phyloP scores from a whole-genome alignment of 2,888 invertebrate genomes.

The Chymomyza caudatula region DNA sequence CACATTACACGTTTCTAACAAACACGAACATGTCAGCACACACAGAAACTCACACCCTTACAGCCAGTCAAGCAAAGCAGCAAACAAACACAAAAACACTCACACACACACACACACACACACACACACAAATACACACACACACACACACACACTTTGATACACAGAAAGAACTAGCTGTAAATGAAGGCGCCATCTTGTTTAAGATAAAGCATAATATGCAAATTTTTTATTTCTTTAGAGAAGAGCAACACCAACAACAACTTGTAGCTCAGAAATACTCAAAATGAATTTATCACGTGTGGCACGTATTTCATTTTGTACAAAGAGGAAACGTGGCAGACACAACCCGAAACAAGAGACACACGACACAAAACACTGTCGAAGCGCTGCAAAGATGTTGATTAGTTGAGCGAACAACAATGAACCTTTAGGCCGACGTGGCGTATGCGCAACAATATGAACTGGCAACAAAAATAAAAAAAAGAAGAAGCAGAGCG shows the following conservation, averaged over 20 bases:
- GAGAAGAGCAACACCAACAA: conserved; percentile 29
- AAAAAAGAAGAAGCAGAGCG: conserved; percentile 1
- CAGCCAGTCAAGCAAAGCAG: conserved; percentile 1
- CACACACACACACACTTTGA: not conserved
- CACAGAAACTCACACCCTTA: conserved; percentile 27
- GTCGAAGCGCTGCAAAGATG: conserved; percentile 1
- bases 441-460: conserved; percentile 48
- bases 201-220: conserved; percentile 35
- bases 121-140: conserved; percentile 25
- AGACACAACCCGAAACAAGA: too few species aligned
- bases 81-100: too few species aligned
- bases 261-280: conserved; percentile 25
- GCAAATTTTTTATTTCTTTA: conserved; percentile 44
- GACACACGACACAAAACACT: not conserved
- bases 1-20: conserved; percentile 10
- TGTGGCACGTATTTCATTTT: conserved; percentile 69
- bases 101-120: conserved; percentile 1
- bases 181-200: conserved; percentile 17
- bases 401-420: conserved; percentile 45
- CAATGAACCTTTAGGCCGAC: conserved; percentile 48
- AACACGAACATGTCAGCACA: conserved; percentile 5
- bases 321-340: conserved; percentile 13
- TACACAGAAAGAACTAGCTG: not conserved
- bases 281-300: conserved; percentile 62
- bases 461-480: conserved; percentile 1